Evolutionary conservation across 1,140 invertebrate genomes (phyloP), one percentile per base, ranked within the genome.

Genomic region (Diuraphis noxia): DNA sequence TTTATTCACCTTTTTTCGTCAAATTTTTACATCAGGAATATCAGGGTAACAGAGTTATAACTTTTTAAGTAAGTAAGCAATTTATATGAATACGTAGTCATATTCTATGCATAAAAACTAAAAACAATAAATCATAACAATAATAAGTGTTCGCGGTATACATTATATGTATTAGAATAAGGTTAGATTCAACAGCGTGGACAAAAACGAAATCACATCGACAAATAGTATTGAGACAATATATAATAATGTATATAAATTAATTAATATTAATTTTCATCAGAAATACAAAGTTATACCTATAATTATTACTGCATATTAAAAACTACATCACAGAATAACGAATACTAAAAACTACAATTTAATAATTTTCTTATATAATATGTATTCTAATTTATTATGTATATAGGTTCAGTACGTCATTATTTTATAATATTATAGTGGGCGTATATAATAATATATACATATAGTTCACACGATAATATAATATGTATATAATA

Each of bases 261-360:
- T 25, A 56, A 10, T 4, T 77, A 77, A 34, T 77, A 79, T 38
- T 79, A 46, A 46, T 46, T 79, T 38, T 79, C 72, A 36, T 34
- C 72, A 34, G 7, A 81, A 63, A 63, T 17, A 13, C n/a, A 56
- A 7, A 19, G 0, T 13, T 46, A 49, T 49, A 25, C 79, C 79
- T 82, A 82, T n/a, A 43, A 82, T 49, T 30, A 4, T 87, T 87
- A 36, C 36, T 30, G 13, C 49, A 40, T 52, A n/a, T 40, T 88
- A 88, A 88, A 56, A 88, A 56, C 86, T 88, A 88, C 49, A 88
- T 88, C 86, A 88, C 86, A 88, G 86, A 56, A 88, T 34, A 86
- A 86, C 84, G 9, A 86, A 49, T 36, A 85, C 82, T 85, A 85
- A 85, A 85, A 34, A 85, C 82, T 85, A 86, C 46, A 5, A 72